Evolutionary conservation across 2,888 invertebrate species (phyloP), one percentile per base, ranked within the genome.

Genomic region (Callimorpha dominula): DNA sequence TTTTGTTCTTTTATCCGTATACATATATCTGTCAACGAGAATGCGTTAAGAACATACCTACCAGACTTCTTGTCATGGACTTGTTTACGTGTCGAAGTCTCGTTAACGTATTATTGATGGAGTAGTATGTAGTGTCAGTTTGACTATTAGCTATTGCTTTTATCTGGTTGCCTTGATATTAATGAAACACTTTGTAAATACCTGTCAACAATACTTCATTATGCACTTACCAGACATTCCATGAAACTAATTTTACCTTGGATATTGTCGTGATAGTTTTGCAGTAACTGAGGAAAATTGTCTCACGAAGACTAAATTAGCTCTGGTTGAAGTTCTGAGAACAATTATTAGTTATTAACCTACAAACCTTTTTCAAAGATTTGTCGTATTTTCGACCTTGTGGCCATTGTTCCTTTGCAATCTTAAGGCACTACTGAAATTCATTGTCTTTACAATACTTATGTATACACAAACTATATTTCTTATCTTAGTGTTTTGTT

Each of bases 201-300:
- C 71, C 79, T 81, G 82, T 78, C 72, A 79, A 81, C 79, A 75
- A 81, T 46, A 76, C 43, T 49, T 64, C 14, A 57, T 76, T 73
- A 82, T 60, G 70, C 68, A n/a, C n/a, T n/a, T n/a, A 72, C 52
- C 42, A 50, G n/a, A 54, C 17, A 17, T 50, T 42, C 42, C 40
- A 15, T n/a, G 8, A 20, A 57, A 57, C n/a, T 4, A 20, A 57
- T 57, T n/a, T 54, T 57, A 57, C 20, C 57, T 57, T 20, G 20
- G n/a, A 57, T 20, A 3, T 20, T 7, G 9, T 0, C 6, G 14
- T 31, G 12, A 62, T 31, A 40, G 14, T 12, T 40, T 62, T 62
- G 62, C 6, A 40, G 62, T 20, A 40, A 1, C 15, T 14, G 62
- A 14, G 40, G 31, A 9, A 54, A 20, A 8, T n/a, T 2, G 20